Evolutionary conservation across 1,140 invertebrate genomes (phyloP), one percentile per base, ranked within the genome.

Genomic region (Sarcophaga bullata): DNA sequence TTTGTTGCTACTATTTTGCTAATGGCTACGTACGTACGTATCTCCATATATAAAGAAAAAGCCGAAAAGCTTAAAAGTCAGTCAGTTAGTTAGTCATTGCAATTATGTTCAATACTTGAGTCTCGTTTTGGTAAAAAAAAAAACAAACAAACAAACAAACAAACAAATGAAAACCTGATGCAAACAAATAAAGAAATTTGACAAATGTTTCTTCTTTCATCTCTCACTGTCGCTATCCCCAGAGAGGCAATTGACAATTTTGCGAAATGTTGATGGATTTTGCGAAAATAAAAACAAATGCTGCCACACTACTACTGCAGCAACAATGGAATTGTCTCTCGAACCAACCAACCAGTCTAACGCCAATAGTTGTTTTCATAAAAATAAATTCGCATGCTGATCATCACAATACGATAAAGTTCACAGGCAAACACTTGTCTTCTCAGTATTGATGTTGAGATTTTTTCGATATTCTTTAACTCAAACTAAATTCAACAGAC

Each of bases 31-130:
- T 58, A n/a, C 15, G 54, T 58, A 7, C n/a, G 52, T 58, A 58
- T 10, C 11, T 58, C n/a, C n/a, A 15, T 58, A 15, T 58, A 13
- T 58, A 58, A 68, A 25, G 62, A 19, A 37, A 37, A 68, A 68
- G 62, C 62, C 62, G 62, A 68, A 68, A 68, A 68, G 7, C n/a
- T n/a, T 25, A 68, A 19, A 68, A 68, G 62, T 19, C 62, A 25
- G 62, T 68, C 62, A 68, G 17, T 68, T 68, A 68, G 62, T 19
- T 19, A 68, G 62, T 68, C 62, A 68, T 68, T 68, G 17, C 62
- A 68, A 68, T 68, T 68, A 68, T 58, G n/a, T 68, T 68, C 62
- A 68, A 68, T 68, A 19, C 17, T 19, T 9, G n/a, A 9, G 19
- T n/a, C 62, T 68, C 15, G 54, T 58, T 58, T 58, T 58, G 15